phyloP scores from a whole-genome alignment of 2,113 vertebrate genomes.

The Leptosomus discolor region DNA sequence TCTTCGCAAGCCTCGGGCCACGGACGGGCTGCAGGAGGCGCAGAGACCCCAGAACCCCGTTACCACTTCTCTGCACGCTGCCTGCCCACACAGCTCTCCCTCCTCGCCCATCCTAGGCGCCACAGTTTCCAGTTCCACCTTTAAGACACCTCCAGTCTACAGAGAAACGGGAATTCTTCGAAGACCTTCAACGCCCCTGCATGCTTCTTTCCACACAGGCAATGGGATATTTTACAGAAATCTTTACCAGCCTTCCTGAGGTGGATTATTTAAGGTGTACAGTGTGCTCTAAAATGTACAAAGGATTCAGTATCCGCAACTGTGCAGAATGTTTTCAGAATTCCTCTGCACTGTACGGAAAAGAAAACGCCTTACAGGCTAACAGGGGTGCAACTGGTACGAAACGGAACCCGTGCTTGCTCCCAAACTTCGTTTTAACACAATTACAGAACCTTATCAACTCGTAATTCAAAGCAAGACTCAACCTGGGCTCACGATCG shows the following conservation, averaged over 20 bases:
- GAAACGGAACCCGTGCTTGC: neutral
- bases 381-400: neutral
- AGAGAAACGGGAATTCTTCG: neutral
- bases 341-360: neutral
- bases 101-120: neutral
- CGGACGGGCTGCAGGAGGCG: accelerated
- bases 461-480: neutral
- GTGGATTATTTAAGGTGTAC: neutral
- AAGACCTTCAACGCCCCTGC: neutral
- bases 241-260: neutral
- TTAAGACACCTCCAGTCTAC: neutral
- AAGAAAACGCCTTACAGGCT: neutral
- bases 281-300: neutral
- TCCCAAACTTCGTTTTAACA: neutral
- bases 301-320: neutral
- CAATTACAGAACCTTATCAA: neutral
- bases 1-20: neutral
- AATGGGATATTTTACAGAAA: neutral
- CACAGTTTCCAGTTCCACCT: neutral
- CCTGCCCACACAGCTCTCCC: neutral
- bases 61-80: neutral
- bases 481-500: accelerated
- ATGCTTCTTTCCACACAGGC: neutral
- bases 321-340: neutral
- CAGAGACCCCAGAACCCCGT: neutral